phyloP scores from a whole-genome alignment of 2,797 vertebrate genomes.

The Agapornis canus region DNA sequence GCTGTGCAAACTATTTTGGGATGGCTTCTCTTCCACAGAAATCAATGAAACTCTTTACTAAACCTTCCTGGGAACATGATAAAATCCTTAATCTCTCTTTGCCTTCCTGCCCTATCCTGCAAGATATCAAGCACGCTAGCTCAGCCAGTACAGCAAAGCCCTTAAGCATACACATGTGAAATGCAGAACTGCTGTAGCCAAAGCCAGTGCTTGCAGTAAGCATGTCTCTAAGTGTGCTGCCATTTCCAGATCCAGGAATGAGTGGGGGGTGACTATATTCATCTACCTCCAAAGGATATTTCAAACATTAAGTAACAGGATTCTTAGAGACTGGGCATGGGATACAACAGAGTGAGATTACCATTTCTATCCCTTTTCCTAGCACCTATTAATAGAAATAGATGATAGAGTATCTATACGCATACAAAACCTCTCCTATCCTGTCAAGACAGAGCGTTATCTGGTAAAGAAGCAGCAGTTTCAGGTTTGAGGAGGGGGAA shows the following conservation, averaged over 20 bases:
- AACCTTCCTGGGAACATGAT: not conserved
- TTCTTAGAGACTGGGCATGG: constrained; percentile 9
- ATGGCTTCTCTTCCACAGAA: not conserved
- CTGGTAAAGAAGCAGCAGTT: not conserved
- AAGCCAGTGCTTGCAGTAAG: not conserved
- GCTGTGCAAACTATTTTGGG: not conserved
- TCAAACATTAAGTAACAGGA: constrained; percentile 37
- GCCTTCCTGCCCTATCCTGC: constrained; percentile 8
- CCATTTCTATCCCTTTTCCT: not conserved
- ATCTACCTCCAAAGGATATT: not conserved
- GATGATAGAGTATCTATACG: not conserved
- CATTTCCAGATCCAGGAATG: not conserved
- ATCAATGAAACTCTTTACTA: not conserved
- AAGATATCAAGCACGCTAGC: not conserved
- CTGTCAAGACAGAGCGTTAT: not conserved
- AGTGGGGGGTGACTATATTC: not conserved
- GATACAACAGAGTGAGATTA: not conserved
- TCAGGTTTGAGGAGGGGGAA: not conserved
- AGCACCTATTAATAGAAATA: constrained; percentile 24
- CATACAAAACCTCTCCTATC: not conserved
- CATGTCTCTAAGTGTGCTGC: not conserved
- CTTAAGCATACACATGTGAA: not conserved
- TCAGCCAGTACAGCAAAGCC: not conserved
- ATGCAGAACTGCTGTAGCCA: not conserved
- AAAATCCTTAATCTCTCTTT: constrained; percentile 15